phyloP scores from a whole-genome alignment of 2,888 invertebrate species.

The Geotrupes spiniger region DNA sequence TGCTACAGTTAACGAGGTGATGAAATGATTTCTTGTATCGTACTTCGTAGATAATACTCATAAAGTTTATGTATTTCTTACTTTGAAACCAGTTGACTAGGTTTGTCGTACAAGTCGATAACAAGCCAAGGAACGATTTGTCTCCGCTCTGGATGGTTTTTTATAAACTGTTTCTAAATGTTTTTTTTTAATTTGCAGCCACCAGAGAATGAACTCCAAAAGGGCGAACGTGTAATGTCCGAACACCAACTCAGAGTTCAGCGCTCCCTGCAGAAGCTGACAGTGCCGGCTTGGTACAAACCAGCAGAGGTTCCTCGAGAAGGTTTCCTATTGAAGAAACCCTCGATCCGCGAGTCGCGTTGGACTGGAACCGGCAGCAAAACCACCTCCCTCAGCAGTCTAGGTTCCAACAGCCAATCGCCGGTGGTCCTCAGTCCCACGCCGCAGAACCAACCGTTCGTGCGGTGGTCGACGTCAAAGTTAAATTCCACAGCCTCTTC shows the following conservation, averaged over 20 bases:
- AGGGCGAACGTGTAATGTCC: conserved; percentile 81
- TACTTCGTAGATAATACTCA: too few species aligned
- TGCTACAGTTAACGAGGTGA: too few species aligned
- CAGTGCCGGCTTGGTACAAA: conserved; percentile 94
- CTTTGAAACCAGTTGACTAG: too few species aligned
- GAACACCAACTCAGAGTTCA: conserved; percentile 93
- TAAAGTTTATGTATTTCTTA: too few species aligned
- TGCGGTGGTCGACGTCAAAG: conserved; percentile 72
- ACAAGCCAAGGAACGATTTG: too few species aligned
- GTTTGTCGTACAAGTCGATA: too few species aligned
- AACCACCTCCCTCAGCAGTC: conserved; percentile 80
- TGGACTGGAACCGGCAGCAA: conserved; percentile 62
- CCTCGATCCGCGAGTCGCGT: conserved; percentile 50
- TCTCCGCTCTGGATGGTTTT: too few species aligned
- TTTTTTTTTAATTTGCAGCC: conserved; percentile 60
- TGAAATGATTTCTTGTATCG: too few species aligned
- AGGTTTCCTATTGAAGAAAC: conserved; percentile 77
- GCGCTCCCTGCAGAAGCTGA: conserved; percentile 88
- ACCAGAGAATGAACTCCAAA: conserved; percentile 91
- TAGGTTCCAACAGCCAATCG: conserved; percentile 54
- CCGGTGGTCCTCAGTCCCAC: conserved; percentile 47
- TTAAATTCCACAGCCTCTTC: conserved; percentile 72
- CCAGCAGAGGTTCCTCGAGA: conserved; percentile 68
- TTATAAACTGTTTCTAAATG: background rate
- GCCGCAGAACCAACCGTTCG: conserved; percentile 52